Conservation (phyloP, 2,888 invertebrate species). For the Julus scandinavius region DNA sequence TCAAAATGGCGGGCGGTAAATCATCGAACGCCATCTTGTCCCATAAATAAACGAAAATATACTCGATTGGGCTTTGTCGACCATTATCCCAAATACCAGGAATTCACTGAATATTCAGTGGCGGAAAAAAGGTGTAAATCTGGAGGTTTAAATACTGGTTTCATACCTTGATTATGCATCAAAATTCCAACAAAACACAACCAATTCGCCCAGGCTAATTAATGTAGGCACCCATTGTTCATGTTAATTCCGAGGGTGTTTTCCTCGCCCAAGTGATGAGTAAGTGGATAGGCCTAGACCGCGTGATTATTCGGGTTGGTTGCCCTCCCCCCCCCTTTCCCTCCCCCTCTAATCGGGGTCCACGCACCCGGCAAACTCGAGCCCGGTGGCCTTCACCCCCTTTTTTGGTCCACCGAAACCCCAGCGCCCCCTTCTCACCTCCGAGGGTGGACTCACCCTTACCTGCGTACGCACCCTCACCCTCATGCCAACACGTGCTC, state of each 20-base stretch:
- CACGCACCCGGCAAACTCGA: neutral
- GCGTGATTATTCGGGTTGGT: neutral
- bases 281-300: neutral
- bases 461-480: neutral
- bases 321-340: neutral
- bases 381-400: neutral
- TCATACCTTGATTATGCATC: no score
- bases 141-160: no score
- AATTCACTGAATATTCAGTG: no score
- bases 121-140: no score
- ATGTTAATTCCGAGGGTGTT: neutral
- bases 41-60: no score
- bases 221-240: no score
- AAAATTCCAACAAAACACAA: no score
- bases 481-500: slow-evolving; percentile 18
- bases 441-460: neutral
- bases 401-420: neutral
- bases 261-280: neutral
- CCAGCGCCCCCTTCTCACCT: neutral
- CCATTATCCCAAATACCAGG: no score
- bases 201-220: no score
- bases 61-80: no score
- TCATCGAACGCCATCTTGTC: no score
- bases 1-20: no score
- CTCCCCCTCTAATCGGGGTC: neutral